A percentile compares a stretch with the other conserved stretches of the same genome.
phyloP scores from a whole-genome alignment of 2,797 vertebrate species.

The Dermochelys coriacea region DNA sequence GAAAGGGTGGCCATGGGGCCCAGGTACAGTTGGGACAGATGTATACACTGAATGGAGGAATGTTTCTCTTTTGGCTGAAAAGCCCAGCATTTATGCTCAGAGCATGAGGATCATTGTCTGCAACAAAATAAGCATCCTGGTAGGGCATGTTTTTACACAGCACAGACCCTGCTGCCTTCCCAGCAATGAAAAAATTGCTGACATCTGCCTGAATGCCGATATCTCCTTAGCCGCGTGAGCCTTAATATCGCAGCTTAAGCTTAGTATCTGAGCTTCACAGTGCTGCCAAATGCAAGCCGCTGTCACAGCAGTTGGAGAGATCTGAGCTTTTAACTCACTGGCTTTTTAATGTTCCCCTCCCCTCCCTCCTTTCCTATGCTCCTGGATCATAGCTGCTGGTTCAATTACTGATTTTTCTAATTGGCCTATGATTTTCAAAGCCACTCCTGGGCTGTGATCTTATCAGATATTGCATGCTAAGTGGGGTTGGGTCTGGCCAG shows the following conservation, averaged over 20 bases:
- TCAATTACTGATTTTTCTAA: slow-evolving; percentile 34
- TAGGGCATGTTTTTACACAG: background rate
- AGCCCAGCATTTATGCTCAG: background rate
- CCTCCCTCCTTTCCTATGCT: background rate
- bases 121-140: slow-evolving; percentile 20
- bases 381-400: slow-evolving; percentile 23
- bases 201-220: slow-evolving; percentile 54
- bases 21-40: background rate
- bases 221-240: slow-evolving; percentile 15
- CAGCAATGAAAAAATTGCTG: slow-evolving; percentile 62
- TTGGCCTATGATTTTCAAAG: background rate
- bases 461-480: slow-evolving; percentile 23
- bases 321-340: slow-evolving; percentile 43
- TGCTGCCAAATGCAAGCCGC: slow-evolving; percentile 7
- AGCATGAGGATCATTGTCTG: background rate
- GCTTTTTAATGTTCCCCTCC: slow-evolving; percentile 34
- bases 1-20: background rate
- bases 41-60: background rate
- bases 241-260: slow-evolving; percentile 47
- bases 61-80: background rate
- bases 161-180: slow-evolving; percentile 44
- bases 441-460: background rate
- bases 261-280: background rate
- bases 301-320: slow-evolving; percentile 22
- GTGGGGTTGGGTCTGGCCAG: background rate